phyloP scores from a whole-genome alignment of 1,140 invertebrate genomes.

The Zaprionus camerounensis region DNA sequence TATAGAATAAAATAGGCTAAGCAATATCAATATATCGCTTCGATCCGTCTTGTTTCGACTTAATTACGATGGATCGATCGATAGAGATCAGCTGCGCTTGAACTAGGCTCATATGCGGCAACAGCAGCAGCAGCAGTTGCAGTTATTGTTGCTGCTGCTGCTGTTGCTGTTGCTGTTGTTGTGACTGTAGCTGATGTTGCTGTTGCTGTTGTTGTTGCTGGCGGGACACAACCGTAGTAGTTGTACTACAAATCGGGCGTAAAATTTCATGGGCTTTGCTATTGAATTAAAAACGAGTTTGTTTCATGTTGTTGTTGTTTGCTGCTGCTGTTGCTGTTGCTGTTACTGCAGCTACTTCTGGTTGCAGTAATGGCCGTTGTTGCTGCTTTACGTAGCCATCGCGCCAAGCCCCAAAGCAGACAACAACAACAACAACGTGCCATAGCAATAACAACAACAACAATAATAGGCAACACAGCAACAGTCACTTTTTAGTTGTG shows the following conservation, averaged over 20 bases:
- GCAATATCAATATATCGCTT: neutral
- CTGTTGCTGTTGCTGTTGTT: conserved; percentile 25
- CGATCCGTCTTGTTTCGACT: conserved; percentile 8
- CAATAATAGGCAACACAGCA: conserved; percentile 26
- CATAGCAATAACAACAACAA: conserved; percentile 35
- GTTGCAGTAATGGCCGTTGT: conserved; percentile 56
- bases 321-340: conserved; percentile 38
- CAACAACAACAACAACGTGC: conserved; percentile 51
- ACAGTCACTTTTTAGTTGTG: conserved; percentile 60
- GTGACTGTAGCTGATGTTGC: conserved; percentile 15
- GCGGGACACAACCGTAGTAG: conserved; percentile 75
- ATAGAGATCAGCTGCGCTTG: conserved; percentile 60
- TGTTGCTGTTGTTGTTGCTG: conserved; percentile 33
- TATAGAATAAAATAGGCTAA: too few relatives aligned
- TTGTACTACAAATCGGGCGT: conserved; percentile 83
- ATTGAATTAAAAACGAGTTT: conserved; percentile 84
- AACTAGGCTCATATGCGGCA: neutral
- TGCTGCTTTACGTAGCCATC: conserved; percentile 26
- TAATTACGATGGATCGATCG: conserved; percentile 10
- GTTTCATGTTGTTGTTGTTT: conserved; percentile 48
- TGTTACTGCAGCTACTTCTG: conserved; percentile 57
- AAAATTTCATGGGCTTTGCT: conserved; percentile 83
- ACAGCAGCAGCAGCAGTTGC: conserved; percentile 14
- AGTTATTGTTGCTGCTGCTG: conserved; percentile 28
- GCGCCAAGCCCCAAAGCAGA: conserved; percentile 65